Conservation (phyloP, 2,113 vertebrate species). For the Xiphias gladius region DNA sequence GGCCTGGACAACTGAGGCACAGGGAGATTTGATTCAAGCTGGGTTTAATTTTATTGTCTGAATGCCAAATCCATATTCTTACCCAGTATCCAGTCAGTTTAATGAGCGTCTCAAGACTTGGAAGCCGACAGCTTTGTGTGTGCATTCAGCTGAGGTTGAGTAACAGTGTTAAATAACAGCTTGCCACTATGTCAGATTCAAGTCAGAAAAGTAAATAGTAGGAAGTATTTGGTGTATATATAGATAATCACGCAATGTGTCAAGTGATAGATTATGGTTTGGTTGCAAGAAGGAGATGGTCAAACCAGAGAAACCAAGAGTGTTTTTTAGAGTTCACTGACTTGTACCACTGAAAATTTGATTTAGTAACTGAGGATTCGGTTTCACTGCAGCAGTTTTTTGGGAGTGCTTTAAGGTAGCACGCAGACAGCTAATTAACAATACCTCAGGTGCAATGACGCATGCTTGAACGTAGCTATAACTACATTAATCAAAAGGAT, state of each 20-base stretch:
- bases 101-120: conserved; percentile 12
- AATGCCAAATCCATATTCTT: conserved; percentile 23
- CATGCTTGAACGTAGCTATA: conserved; percentile 47
- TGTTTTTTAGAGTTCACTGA: not conserved
- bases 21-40: conserved; percentile 26
- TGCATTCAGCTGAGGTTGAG: not conserved
- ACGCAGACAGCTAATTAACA: conserved; percentile 35
- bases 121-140: conserved; percentile 2
- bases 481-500: conserved; percentile 17
- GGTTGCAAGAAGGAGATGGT: conserved; percentile 1
- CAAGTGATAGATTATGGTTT: not conserved
- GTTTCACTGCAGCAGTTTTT: conserved; percentile 30
- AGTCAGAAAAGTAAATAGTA: not conserved
- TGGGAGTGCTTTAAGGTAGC: conserved; percentile 44
- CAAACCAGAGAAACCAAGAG: not conserved
- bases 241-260: not conserved
- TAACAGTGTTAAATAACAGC: conserved; percentile 22
- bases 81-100: conserved; percentile 10
- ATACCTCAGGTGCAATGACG: conserved; percentile 59
- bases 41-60: conserved; percentile 11
- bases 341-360: not conserved
- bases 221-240: not conserved
- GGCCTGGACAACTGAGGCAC: conserved; percentile 12
- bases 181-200: not conserved
- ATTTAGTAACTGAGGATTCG: conserved; percentile 18